Evolutionary conservation across 2,797 vertebrate genomes (phyloP), one percentile per base, ranked within the genome.

Genomic region (Peromyscus nudipes): DNA sequence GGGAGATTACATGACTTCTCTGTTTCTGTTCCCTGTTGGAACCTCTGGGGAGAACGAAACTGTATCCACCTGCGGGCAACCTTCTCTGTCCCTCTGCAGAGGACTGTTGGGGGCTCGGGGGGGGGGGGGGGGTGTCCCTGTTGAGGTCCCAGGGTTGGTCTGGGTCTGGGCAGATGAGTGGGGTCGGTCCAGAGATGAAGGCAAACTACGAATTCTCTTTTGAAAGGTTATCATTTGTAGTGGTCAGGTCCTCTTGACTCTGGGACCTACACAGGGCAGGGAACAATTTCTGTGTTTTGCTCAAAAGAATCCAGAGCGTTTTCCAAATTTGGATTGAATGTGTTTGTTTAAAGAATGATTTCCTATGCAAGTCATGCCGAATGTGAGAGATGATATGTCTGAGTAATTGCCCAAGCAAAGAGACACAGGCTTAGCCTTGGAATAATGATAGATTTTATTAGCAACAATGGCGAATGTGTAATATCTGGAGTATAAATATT

Each of bases 401-500:
- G 77, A 95, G 79, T 91, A 91, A 85, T 73, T 93, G 71, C 83
- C 84, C 88, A 84, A 95, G 75, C 73, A 64, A 96, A 89, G 67
- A 92, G 80, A 85, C 25, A 57, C 64, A 81, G 71, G 73, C 85
- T 85, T 76, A n/a, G 89, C 82, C 1, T 96, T 95, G 69, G 84
- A 89, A 67, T 89, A 84, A 87, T 84, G 95, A 94, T 67, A 95
- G 67, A 91, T 92, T 95, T 97, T 95, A 94, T 92, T 96, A 95
- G 21, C 34, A 93, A 85, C 75, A 75, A 85, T 82, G n/a, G 73
- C n/a, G 52, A 67, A 80, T 83, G 40, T 94, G 34, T 67, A 83
- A 65, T 89, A 94, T 94, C 57, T 97, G 85, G 31, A 94, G 49
- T 85, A 89, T 96, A 96, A 97, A 97, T 97, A 96, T 97, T 95